A percentile compares a stretch with the other conserved stretches of the same genome.
Conservation (phyloP, 2,888 invertebrate genomes). For the Drosophila emarginata region DNA sequence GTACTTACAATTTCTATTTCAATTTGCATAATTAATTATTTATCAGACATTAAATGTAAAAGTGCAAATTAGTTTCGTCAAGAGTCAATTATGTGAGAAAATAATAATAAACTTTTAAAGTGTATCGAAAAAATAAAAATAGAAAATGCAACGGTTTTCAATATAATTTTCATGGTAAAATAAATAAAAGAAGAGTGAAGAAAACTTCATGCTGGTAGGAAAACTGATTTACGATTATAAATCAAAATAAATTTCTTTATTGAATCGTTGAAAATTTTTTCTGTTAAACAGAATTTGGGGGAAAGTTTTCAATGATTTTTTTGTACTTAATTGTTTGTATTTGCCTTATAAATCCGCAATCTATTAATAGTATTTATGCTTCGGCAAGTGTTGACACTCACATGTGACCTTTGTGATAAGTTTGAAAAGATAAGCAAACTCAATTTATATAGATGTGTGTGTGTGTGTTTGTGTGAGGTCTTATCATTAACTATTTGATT, state of each 20-base stretch:
- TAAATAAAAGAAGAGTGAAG: neutral
- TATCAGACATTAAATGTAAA: neutral
- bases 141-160: slow-evolving; percentile 25
- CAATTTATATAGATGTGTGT: slow-evolving; percentile 1
- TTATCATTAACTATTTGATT: slow-evolving; percentile 47
- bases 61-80: neutral
- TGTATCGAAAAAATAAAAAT: neutral
- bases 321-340: slow-evolving; percentile 17
- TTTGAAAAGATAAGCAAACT: slow-evolving; percentile 24
- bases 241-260: slow-evolving; percentile 65
- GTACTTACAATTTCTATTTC: neutral
- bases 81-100: neutral
- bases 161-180: neutral
- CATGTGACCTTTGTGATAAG: slow-evolving; percentile 57
- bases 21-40: neutral
- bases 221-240: slow-evolving; percentile 44
- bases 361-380: slow-evolving; percentile 36
- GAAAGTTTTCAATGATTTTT: slow-evolving; percentile 16
- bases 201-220: slow-evolving; percentile 28
- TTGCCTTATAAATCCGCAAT: slow-evolving; percentile 36
- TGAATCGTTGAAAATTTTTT: slow-evolving; percentile 18
- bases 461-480: slow-evolving; percentile 40
- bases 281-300: slow-evolving; percentile 8
- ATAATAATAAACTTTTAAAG: neutral
- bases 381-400: slow-evolving; percentile 41